Conservation (phyloP, 1,140 invertebrate genomes). For the Pachyrhynchus sulphureomaculatus region DNA sequence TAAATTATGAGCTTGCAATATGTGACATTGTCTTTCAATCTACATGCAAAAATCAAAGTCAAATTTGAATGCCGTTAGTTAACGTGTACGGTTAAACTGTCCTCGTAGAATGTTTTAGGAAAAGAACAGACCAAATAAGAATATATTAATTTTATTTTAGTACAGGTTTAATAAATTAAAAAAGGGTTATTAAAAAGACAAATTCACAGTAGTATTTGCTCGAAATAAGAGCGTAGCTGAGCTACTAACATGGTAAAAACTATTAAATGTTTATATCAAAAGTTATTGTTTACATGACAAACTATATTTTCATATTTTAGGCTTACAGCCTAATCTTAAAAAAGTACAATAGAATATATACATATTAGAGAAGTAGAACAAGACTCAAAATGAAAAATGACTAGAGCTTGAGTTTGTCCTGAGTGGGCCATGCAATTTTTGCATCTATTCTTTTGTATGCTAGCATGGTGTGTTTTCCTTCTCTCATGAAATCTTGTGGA, state of each 20-base stretch:
- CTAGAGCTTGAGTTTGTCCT: conserved; percentile 48
- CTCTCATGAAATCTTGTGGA: conserved; percentile 77
- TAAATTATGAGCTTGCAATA: too few relatives aligned
- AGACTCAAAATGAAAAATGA: conserved; percentile 30
- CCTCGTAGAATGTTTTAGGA: too few relatives aligned
- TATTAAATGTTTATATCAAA: conserved; percentile 27
- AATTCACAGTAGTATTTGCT: conserved; percentile 24
- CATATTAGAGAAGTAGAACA: conserved; percentile 6
- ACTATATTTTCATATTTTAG: not conserved
- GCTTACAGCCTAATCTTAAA: not conserved
- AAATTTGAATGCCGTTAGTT: too few relatives aligned
- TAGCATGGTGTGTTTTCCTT: conserved; percentile 81
- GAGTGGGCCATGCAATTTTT: conserved; percentile 93
- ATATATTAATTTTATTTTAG: conserved; percentile 32
- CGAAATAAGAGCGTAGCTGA: conserved; percentile 12
- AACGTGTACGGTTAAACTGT: too few relatives aligned
- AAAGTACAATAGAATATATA: conserved; percentile 6
- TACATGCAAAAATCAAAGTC: too few relatives aligned
- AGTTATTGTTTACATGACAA: conserved; percentile 3
- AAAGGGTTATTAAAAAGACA: conserved; percentile 20
- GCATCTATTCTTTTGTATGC: conserved; percentile 94
- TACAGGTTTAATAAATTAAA: conserved; percentile 19
- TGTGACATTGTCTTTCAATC: too few relatives aligned
- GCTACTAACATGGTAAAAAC: conserved; percentile 17
- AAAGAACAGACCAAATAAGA: conserved; percentile 11